These are phyloP conservation scores for Monopterus albus DNA, from an alignment of 2,113 vertebrate species.

Conservation along the genomic window DNA sequence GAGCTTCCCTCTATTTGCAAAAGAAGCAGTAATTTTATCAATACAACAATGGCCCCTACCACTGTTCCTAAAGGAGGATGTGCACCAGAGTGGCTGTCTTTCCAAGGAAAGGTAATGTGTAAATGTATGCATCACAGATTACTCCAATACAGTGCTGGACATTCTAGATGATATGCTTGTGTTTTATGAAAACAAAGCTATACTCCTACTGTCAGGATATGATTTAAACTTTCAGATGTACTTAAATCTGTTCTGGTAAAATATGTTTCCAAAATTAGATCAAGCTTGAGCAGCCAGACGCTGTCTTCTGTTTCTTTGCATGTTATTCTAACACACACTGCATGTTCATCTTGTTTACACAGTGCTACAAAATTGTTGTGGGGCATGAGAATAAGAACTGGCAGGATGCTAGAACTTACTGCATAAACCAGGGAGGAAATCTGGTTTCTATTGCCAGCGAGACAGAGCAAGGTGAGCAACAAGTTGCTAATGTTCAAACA, in stretches of 20 bases:
- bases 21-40: conserved; percentile 86
- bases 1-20: conserved; percentile 91
- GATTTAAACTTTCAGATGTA: no score
- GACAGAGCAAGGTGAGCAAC: conserved; percentile 87
- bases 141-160: no score
- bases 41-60: conserved; percentile 85
- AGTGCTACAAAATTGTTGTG: conserved; percentile 93
- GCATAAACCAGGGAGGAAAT: conserved; percentile 88
- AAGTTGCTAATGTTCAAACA: not conserved
- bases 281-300: not conserved
- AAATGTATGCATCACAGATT: not conserved
- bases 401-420: conserved; percentile 86
- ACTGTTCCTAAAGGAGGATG: conserved; percentile 83
- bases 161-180: no score
- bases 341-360: conserved; percentile 36
- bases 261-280: not conserved
- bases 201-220: no score
- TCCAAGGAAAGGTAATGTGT: conserved; percentile 86
- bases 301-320: not conserved
- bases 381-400: conserved; percentile 80
- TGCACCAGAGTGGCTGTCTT: conserved; percentile 85
- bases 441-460: conserved; percentile 85
- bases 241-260: conserved; percentile 1
- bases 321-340: not conserved
- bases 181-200: no score